Percentiles rank a stretch among this genome's conserved stretches.
Evolutionary conservation across 1,140 invertebrate species (phyloP).

Genomic region (Sinella curviseta): DNA sequence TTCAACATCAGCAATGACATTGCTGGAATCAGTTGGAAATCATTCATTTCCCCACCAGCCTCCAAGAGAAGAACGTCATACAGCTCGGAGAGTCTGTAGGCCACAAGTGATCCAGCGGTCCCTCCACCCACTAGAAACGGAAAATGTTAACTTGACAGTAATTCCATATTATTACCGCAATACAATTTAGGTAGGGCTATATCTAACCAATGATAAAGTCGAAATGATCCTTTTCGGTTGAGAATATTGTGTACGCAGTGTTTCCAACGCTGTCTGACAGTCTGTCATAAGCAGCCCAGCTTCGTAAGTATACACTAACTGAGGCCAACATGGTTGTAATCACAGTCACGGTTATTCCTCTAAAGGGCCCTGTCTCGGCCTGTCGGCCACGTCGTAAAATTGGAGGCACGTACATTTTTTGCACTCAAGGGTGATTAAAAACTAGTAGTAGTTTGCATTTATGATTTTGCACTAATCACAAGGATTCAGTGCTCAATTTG

Average conservation of each 20-base stretch:
- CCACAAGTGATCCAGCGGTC: neutral
- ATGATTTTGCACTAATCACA: neutral
- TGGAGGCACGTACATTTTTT: neutral
- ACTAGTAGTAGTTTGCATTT: neutral
- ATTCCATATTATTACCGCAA: no score
- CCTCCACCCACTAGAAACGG: slow-evolving; percentile 27
- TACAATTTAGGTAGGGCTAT: neutral
- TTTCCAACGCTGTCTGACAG: slow-evolving; percentile 15
- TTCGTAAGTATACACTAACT: slow-evolving; percentile 4
- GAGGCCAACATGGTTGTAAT: slow-evolving; percentile 18
- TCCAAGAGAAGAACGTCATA: slow-evolving; percentile 9
- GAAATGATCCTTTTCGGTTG: slow-evolving; percentile 17
- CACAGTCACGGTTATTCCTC: slow-evolving; percentile 11
- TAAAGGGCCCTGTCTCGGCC: neutral
- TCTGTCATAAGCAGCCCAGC: slow-evolving; percentile 6
- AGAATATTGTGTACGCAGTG: slow-evolving; percentile 2
- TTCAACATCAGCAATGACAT: slow-evolving; percentile 37
- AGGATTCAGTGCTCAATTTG: neutral
- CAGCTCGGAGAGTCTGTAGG: neutral
- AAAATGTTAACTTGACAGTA: neutral
- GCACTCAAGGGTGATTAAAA: neutral
- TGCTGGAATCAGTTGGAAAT: slow-evolving; percentile 18
- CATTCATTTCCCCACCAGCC: slow-evolving; percentile 27
- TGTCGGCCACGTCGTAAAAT: neutral
- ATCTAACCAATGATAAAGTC: slow-evolving; percentile 24